A percentile compares a stretch with the other conserved stretches of the same genome.
These are phyloP conservation scores for Euphonia xanthogaster DNA, from an alignment of 2,797 vertebrate species.

Conservation along the genomic window DNA sequence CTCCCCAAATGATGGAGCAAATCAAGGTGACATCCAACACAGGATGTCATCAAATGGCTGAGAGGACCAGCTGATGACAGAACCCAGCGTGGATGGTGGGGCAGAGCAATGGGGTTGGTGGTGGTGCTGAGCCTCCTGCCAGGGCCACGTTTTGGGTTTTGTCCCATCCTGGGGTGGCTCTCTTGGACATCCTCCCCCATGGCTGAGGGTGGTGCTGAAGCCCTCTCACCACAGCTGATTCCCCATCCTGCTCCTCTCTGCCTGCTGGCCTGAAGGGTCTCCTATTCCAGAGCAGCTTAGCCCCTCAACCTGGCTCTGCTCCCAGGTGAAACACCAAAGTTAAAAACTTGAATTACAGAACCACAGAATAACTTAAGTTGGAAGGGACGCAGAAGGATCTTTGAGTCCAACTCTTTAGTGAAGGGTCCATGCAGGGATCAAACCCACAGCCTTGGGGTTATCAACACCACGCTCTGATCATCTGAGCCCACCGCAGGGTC, in stretches of 20 bases:
- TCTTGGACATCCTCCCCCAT: fast-evolving
- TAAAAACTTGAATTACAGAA: neutral
- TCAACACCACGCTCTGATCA: neutral
- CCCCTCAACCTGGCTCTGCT: neutral
- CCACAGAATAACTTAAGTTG: neutral
- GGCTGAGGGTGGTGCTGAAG: neutral
- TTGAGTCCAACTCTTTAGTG: fast-evolving
- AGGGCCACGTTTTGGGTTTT: neutral
- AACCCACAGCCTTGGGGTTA: neutral
- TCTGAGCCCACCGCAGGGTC: neutral
- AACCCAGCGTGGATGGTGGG: fast-evolving
- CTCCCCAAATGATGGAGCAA: neutral
- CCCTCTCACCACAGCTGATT: fast-evolving
- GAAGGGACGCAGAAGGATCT: neutral
- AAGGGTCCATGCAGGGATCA: neutral
- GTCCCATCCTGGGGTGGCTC: neutral
- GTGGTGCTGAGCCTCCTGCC: neutral
- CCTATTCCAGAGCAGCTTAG: neutral
- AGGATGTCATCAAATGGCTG: neutral
- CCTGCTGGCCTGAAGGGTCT: neutral
- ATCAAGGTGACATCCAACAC: fast-evolving
- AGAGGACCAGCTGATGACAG: neutral
- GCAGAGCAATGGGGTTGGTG: neutral
- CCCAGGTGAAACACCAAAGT: neutral
- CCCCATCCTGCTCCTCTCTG: neutral